These are phyloP conservation scores for Cosmorhoe ocellata DNA, from an alignment of 2,888 invertebrate species.

Conservation along the genomic window DNA sequence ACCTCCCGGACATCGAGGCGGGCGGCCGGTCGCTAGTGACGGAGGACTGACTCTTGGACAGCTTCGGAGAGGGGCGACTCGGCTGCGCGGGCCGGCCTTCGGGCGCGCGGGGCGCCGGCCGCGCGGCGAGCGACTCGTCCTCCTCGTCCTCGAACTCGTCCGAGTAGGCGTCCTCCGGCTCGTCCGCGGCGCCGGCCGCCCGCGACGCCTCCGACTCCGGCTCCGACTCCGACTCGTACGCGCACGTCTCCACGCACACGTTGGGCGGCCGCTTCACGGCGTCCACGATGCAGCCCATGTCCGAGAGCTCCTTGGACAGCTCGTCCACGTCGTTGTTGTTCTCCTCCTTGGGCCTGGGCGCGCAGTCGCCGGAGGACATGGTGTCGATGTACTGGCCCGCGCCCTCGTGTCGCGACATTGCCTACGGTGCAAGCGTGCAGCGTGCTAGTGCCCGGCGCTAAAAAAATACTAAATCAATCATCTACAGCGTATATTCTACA, in stretches of 20 bases:
- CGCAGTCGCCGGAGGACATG: slow-evolving; percentile 68
- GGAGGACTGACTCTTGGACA: slow-evolving; percentile 64
- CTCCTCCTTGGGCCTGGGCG: slow-evolving; percentile 66
- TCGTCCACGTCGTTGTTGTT: slow-evolving; percentile 78
- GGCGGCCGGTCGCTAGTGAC: slow-evolving; percentile 49
- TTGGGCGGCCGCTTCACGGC: slow-evolving; percentile 68
- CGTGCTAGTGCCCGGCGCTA: slow-evolving; percentile 58
- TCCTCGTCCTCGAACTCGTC: slow-evolving; percentile 76
- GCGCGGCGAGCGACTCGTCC: slow-evolving; percentile 48
- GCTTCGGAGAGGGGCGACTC: slow-evolving; percentile 48
- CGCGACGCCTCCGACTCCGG: slow-evolving; percentile 50
- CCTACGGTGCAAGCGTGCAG: slow-evolving; percentile 61
- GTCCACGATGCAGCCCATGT: slow-evolving; percentile 76
- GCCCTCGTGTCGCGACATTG: slow-evolving; percentile 62
- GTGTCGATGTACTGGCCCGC: slow-evolving; percentile 57
- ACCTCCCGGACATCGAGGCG: slow-evolving; percentile 59
- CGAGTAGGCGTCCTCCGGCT: slow-evolving; percentile 61
- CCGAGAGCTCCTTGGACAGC: slow-evolving; percentile 67
- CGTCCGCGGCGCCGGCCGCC: slow-evolving; percentile 22
- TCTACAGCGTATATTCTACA: too few species aligned
- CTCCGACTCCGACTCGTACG: slow-evolving; percentile 60
- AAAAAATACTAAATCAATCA: slow-evolving; percentile 27
- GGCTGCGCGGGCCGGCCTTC: slow-evolving; percentile 36
- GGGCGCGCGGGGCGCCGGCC: slow-evolving; percentile 43
- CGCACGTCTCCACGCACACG: slow-evolving; percentile 69